phyloP scores from a whole-genome alignment of 2,113 vertebrate genomes.

The Cairina moschata region DNA sequence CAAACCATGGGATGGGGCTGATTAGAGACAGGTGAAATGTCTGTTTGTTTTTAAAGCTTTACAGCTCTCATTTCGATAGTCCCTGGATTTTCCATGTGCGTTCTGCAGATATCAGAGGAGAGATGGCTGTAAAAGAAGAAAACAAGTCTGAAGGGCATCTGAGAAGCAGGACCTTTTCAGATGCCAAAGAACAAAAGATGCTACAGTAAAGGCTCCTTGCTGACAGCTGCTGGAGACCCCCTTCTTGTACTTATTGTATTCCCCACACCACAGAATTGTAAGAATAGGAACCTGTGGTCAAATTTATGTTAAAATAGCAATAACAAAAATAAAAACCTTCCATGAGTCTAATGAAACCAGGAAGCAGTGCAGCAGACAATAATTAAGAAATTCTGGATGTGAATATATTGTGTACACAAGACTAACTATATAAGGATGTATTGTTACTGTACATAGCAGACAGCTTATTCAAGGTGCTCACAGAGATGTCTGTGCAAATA shows the following conservation, averaged over 20 bases:
- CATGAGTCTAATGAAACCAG: not conserved
- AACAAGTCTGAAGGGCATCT: not conserved
- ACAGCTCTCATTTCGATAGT: not conserved
- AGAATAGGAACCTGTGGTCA: not conserved
- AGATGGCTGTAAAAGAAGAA: not conserved
- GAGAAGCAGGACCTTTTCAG: not conserved
- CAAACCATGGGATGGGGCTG: conserved; percentile 48
- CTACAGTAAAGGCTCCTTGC: not conserved
- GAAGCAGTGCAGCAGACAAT: not conserved
- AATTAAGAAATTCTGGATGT: not conserved
- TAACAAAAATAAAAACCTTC: not conserved
- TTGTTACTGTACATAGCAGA: not conserved
- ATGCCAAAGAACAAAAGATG: not conserved
- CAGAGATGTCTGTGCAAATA: not conserved
- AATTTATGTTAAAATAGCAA: not conserved
- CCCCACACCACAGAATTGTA: not conserved
- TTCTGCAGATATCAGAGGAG: conserved; percentile 3
- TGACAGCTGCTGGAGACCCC: not conserved
- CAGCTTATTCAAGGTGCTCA: not conserved
- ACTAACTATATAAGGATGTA: not conserved
- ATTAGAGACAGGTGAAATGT: conserved; percentile 69
- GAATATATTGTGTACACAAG: not conserved
- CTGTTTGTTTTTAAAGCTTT: conserved; percentile 56
- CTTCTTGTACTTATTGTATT: not conserved
- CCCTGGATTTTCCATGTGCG: not conserved